phyloP scores from a whole-genome alignment of 2,113 vertebrate genomes.

The Lasiurus cinereus region DNA sequence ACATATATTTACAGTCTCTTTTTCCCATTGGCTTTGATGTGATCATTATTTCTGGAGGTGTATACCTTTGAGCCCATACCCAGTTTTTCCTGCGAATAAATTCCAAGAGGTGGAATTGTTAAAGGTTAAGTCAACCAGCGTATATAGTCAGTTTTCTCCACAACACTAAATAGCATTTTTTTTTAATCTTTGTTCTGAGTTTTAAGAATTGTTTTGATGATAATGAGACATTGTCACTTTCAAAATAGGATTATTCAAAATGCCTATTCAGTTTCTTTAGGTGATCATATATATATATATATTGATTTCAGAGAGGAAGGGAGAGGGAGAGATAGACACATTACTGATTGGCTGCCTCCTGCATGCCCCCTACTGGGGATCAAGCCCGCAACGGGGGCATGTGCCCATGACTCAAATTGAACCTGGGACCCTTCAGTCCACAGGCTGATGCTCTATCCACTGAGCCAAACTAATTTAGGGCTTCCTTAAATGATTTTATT shows the following conservation, averaged over 20 bases:
- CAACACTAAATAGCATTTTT: not conserved
- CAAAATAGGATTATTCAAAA: conserved; percentile 5
- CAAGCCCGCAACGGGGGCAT: no score
- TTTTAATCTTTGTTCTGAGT: not conserved
- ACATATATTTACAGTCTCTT: not conserved
- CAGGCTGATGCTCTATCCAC: no score
- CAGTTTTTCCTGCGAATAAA: not conserved
- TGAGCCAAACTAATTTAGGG: no score
- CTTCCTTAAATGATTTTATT: not conserved
- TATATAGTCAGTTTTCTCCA: not conserved
- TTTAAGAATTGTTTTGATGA: conserved; percentile 26
- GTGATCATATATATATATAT: no score
- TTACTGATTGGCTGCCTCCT: no score
- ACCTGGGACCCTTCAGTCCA: no score
- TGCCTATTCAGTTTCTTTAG: not conserved
- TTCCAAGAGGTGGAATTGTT: not conserved
- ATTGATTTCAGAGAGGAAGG: no score
- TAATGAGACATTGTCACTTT: conserved; percentile 5
- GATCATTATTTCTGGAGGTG: not conserved
- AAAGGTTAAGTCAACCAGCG: not conserved
- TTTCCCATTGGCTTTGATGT: not conserved
- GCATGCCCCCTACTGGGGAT: no score
- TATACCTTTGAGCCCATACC: not conserved
- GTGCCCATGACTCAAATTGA: no score
- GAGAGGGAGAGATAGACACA: no score